Conservation (phyloP, 2,113 vertebrate species). For the Grantiella picta region DNA sequence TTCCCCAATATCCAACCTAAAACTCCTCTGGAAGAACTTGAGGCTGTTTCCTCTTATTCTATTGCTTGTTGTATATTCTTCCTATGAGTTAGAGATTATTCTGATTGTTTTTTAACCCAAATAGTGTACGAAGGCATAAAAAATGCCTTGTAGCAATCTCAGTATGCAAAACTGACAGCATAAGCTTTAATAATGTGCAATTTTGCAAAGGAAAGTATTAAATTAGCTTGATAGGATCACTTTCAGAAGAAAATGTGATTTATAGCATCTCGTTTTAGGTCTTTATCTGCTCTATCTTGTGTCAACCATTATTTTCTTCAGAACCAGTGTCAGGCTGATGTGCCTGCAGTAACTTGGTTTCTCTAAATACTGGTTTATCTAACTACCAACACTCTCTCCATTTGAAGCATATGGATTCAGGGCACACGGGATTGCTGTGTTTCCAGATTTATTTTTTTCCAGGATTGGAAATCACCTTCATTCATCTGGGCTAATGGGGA, state of each 20-base stretch:
- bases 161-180: not conserved
- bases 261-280: not conserved
- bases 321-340: not conserved
- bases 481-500: not conserved
- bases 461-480: not conserved
- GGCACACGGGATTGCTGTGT: not conserved
- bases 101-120: not conserved
- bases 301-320: not conserved
- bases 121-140: not conserved
- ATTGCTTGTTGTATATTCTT: not conserved
- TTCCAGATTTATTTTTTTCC: slow-evolving; percentile 7
- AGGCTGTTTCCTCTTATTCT: not conserved
- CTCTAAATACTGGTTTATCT: not conserved
- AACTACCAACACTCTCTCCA: not conserved
- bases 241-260: not conserved
- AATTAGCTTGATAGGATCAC: not conserved
- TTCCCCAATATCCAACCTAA: not conserved
- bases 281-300: not conserved
- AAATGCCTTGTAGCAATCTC: not conserved
- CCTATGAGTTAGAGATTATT: not conserved
- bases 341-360: not conserved
- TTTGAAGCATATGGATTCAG: not conserved
- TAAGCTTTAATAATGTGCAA: not conserved
- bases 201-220: not conserved
- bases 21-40: not conserved